These are phyloP conservation scores for Cuniculus paca DNA, from an alignment of 2,797 vertebrate genomes.

Conservation along the genomic window DNA sequence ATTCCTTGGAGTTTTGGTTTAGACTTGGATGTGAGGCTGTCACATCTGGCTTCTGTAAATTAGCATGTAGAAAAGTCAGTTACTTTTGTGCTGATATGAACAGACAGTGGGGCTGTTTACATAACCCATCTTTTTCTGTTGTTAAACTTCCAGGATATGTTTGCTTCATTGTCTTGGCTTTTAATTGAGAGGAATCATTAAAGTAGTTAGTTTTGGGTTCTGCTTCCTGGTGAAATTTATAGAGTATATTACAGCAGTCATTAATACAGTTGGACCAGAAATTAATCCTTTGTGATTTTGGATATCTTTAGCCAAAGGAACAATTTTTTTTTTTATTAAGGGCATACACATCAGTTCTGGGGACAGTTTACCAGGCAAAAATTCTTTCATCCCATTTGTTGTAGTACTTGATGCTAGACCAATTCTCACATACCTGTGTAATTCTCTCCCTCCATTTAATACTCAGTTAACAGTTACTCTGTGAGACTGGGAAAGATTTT, in stretches of 20 bases:
- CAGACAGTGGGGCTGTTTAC: not conserved
- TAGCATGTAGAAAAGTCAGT: constrained; percentile 11
- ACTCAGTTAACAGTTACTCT: constrained; percentile 1
- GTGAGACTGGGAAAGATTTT: constrained; percentile 2
- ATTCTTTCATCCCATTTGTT: constrained; percentile 23
- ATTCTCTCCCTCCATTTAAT: not conserved
- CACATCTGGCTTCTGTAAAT: constrained; percentile 1
- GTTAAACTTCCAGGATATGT: not conserved
- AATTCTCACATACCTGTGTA: not conserved
- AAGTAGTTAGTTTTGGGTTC: not conserved
- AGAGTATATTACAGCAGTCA: not conserved
- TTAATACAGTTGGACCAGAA: not conserved
- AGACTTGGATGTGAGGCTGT: not conserved
- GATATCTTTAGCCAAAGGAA: not conserved
- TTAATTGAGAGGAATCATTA: not conserved
- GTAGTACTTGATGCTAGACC: constrained; percentile 20
- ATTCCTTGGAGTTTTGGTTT: constrained; percentile 28
- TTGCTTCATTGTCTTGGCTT: constrained; percentile 9
- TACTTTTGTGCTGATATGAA: not conserved
- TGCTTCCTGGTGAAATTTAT: constrained; percentile 5
- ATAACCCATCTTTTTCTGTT: not conserved
- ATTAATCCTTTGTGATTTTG: not conserved
- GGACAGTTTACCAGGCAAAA: not conserved
- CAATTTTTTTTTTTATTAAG: not conserved
- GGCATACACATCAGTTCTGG: not conserved